phyloP scores from a whole-genome alignment of 1,140 invertebrate species.

The Drosophila kepulauana region DNA sequence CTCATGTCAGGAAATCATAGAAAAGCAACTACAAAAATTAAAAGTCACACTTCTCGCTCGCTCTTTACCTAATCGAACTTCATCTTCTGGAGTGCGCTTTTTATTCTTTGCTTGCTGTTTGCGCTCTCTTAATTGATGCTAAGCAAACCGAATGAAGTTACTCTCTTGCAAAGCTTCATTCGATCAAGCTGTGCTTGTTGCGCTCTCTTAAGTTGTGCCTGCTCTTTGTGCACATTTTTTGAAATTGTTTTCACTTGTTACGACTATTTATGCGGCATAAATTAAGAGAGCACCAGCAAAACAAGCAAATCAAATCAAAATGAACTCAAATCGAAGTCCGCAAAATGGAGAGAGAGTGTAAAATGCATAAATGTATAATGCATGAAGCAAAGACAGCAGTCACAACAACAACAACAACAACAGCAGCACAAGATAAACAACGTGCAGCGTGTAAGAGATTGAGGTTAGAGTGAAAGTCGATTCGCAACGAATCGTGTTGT shows the following conservation, averaged over 20 bases:
- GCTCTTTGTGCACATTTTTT: background rate
- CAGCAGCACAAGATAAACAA: background rate
- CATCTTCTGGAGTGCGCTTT: no score
- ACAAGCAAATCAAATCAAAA: background rate
- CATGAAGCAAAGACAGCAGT: background rate
- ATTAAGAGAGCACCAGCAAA: background rate
- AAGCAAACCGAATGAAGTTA: no score
- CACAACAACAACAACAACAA: background rate
- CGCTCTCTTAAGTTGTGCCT: background rate
- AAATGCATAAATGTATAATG: constrained; percentile 12
- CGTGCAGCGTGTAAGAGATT: constrained; percentile 16
- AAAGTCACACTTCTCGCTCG: no score
- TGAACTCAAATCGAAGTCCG: background rate
- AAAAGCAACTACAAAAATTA: no score
- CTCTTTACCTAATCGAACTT: no score
- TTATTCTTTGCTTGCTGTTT: no score
- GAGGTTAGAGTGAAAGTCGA: constrained; percentile 35
- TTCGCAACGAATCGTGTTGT: background rate
- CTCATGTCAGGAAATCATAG: no score
- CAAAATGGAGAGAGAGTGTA: no score
- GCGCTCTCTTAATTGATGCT: no score
- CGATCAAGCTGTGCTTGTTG: background rate
- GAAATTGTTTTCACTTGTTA: background rate
- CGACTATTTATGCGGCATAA: background rate
- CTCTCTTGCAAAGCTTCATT: no score